Evolutionary conservation across 2,797 vertebrate genomes (phyloP).

Genomic region (Poeciliopsis paucimaculata): DNA sequence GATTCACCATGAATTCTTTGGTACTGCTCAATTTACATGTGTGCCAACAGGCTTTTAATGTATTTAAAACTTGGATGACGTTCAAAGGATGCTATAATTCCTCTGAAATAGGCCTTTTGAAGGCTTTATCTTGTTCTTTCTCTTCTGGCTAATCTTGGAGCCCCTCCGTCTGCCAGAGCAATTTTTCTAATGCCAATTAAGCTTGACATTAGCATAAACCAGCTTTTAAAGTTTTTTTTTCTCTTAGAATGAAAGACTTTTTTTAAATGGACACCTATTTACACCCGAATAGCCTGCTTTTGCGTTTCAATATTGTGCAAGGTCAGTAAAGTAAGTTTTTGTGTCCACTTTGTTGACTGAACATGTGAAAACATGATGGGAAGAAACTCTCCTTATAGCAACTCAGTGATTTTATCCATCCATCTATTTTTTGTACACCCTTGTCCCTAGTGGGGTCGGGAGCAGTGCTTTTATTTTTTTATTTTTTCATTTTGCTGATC

Average conservation of each 20-base stretch:
- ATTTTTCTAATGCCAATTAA: conserved; percentile 99
- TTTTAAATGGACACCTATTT: conserved; percentile 94
- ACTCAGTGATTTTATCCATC: conserved; percentile 51
- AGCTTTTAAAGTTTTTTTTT: conserved; percentile 90
- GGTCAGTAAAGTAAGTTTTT: conserved; percentile 69
- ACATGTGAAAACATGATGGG: conserved; percentile 55
- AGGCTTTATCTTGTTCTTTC: conserved; percentile 98
- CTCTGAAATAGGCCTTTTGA: conserved; percentile 98
- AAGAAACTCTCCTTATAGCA: conserved; percentile 60
- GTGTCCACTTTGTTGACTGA: conserved; percentile 62
- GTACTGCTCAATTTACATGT: conserved; percentile 97
- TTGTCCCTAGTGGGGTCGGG: too few species aligned
- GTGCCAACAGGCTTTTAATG: conserved; percentile 98
- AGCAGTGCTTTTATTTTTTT: conserved; percentile 49
- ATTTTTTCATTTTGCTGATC: conserved; percentile 59
- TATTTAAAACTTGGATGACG: conserved; percentile 97
- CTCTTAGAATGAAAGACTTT: conserved; percentile 83
- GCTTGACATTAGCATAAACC: conserved; percentile 97
- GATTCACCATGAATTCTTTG: conserved; percentile 90
- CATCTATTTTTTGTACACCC: too few species aligned
- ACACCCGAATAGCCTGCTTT: conserved; percentile 77
- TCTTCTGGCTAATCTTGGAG: conserved; percentile 96
- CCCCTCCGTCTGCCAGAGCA: conserved; percentile 96
- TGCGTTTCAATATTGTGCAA: conserved; percentile 69
- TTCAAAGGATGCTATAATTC: conserved; percentile 98